Evolutionary conservation across 2,113 vertebrate genomes (phyloP).

Genomic region (Xiphorhynchus elegans): DNA sequence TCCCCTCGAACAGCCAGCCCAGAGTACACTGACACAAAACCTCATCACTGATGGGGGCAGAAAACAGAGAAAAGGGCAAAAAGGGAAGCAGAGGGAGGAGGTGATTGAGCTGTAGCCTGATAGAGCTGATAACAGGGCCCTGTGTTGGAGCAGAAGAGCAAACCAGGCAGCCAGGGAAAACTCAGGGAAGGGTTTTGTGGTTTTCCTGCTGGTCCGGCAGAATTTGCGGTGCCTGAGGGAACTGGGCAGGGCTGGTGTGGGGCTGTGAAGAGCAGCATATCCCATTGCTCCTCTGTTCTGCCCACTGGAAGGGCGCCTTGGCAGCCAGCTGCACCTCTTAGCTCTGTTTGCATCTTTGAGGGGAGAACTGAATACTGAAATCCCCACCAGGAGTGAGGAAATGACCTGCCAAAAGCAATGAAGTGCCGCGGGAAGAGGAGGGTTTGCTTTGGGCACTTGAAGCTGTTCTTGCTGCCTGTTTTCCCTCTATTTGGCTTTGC

Average conservation of each 20-base stretch:
- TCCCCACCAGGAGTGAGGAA: neutral
- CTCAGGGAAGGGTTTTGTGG: neutral
- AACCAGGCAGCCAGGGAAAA: neutral
- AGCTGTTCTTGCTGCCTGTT: neutral
- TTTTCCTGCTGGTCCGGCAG: neutral
- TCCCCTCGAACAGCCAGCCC: neutral
- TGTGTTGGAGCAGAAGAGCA: neutral
- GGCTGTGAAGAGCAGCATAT: neutral
- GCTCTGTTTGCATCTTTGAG: neutral
- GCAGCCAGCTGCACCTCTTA: neutral
- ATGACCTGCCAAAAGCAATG: neutral
- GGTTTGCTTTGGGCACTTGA: neutral
- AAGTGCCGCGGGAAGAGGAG: neutral
- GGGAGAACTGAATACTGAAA: neutral
- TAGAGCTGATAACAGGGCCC: neutral
- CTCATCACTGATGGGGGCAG: rapidly evolving
- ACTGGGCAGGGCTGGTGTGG: neutral
- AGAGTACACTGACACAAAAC: rapidly evolving
- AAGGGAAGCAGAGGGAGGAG: neutral
- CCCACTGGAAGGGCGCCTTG: neutral
- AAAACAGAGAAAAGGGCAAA: neutral
- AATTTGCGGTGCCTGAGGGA: neutral
- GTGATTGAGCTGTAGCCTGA: neutral
- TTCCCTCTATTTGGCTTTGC: neutral
- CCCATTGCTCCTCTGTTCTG: neutral